Percentiles rank a stretch among this genome's conserved stretches.
These are phyloP conservation scores for Catocala nupta DNA, from an alignment of 2,888 invertebrate genomes.

Conservation along the genomic window DNA sequence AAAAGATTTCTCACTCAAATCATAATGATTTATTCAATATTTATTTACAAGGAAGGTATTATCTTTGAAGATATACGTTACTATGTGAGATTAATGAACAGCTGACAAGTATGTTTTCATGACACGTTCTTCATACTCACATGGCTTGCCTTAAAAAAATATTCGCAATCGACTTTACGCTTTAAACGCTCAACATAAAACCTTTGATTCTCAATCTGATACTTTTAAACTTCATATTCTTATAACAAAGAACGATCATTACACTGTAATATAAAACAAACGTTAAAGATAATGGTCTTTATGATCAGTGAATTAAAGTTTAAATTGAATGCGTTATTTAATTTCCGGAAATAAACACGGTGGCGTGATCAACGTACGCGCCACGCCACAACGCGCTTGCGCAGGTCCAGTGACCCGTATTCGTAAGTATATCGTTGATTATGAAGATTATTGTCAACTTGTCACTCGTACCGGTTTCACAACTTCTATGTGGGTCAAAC, in stretches of 20 bases:
- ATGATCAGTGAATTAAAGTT: conserved; percentile 55
- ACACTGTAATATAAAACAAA: conserved; percentile 3
- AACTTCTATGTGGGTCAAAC: conserved; percentile 17
- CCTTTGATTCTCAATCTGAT: conserved; percentile 13
- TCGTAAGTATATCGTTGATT: conserved; percentile 41
- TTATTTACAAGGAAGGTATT: background rate
- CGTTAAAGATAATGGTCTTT: conserved; percentile 40
- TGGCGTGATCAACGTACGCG: conserved; percentile 75
- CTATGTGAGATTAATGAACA: conserved; percentile 38
- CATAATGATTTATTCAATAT: background rate
- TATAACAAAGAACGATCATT: conserved; percentile 40
- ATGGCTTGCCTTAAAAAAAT: conserved; percentile 63
- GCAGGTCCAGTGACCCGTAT: conserved; percentile 78
- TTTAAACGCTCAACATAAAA: conserved; percentile 22
- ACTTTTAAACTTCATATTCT: conserved; percentile 20
- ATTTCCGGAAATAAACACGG: conserved; percentile 66
- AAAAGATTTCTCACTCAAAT: background rate
- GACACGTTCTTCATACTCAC: conserved; percentile 35
- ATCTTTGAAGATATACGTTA: background rate
- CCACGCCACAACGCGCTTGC: conserved; percentile 58
- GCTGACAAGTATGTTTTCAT: conserved; percentile 45
- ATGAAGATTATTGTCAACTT: conserved; percentile 13
- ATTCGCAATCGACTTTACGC: conserved; percentile 38
- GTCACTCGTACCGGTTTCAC: conserved; percentile 15
- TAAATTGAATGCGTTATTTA: conserved; percentile 46